Conservation (phyloP, 2,113 vertebrate genomes). For the Heterotis niloticus region DNA sequence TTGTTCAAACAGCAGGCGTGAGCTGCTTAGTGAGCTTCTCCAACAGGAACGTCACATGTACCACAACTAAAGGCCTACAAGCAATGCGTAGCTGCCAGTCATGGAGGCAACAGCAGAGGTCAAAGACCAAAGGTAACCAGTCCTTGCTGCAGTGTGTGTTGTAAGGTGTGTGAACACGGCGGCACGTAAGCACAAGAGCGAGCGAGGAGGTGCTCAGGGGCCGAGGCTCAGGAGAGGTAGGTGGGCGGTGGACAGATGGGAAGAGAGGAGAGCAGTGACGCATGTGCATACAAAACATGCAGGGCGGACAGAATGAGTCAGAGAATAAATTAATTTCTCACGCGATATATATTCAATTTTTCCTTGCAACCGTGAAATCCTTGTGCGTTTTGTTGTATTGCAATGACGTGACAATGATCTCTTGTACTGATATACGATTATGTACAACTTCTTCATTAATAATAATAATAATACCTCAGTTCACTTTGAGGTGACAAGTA, state of each 20-base stretch:
- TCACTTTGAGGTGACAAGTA: too few species aligned
- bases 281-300: constrained; percentile 20
- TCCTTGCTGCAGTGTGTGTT: too few species aligned
- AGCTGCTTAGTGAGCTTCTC: too few species aligned
- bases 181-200: too few species aligned
- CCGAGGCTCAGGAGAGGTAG: background rate
- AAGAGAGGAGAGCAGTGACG: constrained; percentile 14
- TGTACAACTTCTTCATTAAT: too few species aligned
- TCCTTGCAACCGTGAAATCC: too few species aligned
- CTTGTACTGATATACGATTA: too few species aligned
- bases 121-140: background rate
- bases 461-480: too few species aligned
- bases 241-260: constrained; percentile 17
- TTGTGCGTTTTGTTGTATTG: too few species aligned
- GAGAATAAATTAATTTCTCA: background rate
- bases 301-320: background rate
- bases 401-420: too few species aligned
- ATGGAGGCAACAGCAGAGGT: background rate
- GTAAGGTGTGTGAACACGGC: background rate
- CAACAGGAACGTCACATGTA: too few species aligned
- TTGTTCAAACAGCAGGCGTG: too few species aligned
- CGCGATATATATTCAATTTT: background rate
- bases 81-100: background rate
- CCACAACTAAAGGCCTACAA: background rate
- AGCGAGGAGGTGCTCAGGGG: background rate